A percentile compares a stretch with the other conserved stretches of the same genome.
These are phyloP conservation scores for Caenorhabditis sp. DNA, from an alignment of 2,888 invertebrate genomes.

Conservation along the genomic window DNA sequence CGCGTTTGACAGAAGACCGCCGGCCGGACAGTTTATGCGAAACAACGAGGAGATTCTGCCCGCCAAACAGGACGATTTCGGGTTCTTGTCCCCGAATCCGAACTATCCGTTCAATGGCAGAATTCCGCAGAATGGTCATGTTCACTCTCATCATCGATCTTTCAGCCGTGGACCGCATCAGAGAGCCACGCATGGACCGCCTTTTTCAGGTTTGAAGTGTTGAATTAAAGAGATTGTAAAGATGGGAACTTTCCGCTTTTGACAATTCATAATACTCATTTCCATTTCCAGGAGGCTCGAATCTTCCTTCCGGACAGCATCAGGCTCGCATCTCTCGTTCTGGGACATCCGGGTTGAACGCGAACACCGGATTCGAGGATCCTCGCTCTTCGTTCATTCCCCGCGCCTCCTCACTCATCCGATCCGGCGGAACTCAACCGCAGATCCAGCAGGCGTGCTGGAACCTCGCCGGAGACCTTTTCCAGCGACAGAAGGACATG, in stretches of 20 bases:
- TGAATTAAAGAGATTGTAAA: too few species aligned
- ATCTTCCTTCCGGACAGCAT: neutral
- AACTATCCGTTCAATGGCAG: slow-evolving; percentile 11
- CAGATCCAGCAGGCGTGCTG: slow-evolving; percentile 30
- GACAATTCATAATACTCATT: too few species aligned
- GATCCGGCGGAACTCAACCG: slow-evolving; percentile 5
- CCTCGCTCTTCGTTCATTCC: neutral
- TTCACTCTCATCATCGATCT: slow-evolving; percentile 21
- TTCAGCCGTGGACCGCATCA: slow-evolving; percentile 30
- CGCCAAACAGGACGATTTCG: slow-evolving; percentile 22
- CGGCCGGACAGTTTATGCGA: slow-evolving; percentile 3
- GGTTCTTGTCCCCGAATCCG: slow-evolving; percentile 41
- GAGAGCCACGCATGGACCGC: neutral
- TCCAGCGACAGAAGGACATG: slow-evolving; percentile 49
- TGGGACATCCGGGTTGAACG: neutral
- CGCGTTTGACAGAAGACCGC: slow-evolving; percentile 16
- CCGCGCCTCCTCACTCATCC: neutral
- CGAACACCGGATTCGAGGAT: neutral
- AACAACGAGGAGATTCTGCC: neutral
- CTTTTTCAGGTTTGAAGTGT: slow-evolving; percentile 33
- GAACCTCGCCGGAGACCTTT: slow-evolving; percentile 50
- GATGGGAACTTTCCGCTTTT: too few species aligned
- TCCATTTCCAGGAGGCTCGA: slow-evolving; percentile 8
- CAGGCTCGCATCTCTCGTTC: slow-evolving; percentile 13
- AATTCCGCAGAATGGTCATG: neutral